Evolutionary conservation across 2,113 vertebrate species (phyloP), one percentile per base, ranked within the genome.

Genomic region (Onychostoma macrolepis): DNA sequence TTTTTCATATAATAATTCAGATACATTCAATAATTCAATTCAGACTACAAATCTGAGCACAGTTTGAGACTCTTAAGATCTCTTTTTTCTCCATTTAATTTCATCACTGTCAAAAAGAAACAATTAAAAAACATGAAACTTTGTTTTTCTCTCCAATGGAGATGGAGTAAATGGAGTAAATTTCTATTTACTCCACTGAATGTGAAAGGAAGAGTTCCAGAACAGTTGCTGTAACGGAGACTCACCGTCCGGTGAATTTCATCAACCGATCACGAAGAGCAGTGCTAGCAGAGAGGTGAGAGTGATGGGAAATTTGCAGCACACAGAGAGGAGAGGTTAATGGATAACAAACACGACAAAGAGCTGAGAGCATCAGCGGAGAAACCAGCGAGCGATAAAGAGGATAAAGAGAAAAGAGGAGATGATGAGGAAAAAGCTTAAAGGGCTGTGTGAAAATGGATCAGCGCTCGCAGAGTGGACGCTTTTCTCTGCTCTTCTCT

Each of bases 231-330:
- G 45, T 78, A 78, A 76, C 11, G 2, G 76, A 78, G 76, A 21
- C 76, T 53, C 76, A 8, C 4, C 0, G 43, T 33, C 17, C 4
- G 3, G n/a, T 50, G 76, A 78, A 78, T 78, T 33, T 78, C 26
- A 53, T 78, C 75, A 53, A 48, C 41, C 41, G 15, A 48, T 48
- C n/a, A 48, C 43, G 15, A 15, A 82, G 26, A 82, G 80, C 17
- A 21, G 58, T 38, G 58, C 15, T 36, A 80, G 30, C 61, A 81
- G 72, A 38, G 36, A 21, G 48, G 30, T 50, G 17, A 80, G 56
- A 89, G 86, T 86, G 53, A 87, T 85, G 90, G 85, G 89, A 76
- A 38, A 48, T 87, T 83, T 83, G 45, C 67, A 65, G 13, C 12
- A 78, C n/a, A 74, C 71, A 85, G 45, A 41, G 43, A 89, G 30